phyloP scores from a whole-genome alignment of 2,797 vertebrate genomes.

The Acrossocheilus fasciatus region DNA sequence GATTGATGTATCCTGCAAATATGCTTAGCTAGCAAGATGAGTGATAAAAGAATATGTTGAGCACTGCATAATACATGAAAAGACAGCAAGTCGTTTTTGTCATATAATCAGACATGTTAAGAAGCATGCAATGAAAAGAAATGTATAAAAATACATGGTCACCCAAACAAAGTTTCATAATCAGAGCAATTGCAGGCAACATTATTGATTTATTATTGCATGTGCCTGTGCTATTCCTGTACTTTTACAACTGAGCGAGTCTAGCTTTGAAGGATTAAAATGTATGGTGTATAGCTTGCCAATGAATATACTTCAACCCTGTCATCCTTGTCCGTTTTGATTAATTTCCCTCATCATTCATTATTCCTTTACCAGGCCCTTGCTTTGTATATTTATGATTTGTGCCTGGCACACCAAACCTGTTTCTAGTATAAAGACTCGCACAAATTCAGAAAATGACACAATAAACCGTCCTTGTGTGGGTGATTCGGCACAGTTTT shows the following conservation, averaged over 20 bases:
- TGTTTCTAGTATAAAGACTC: constrained; percentile 11
- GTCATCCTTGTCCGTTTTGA: constrained; percentile 41
- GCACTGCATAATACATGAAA: constrained; percentile 9
- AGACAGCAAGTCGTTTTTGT: background rate
- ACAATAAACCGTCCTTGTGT: constrained; percentile 1
- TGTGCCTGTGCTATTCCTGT: constrained; percentile 14
- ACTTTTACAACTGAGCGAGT: constrained; percentile 16
- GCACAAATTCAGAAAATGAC: background rate
- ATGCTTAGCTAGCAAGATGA: constrained; percentile 31
- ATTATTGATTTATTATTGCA: constrained; percentile 27
- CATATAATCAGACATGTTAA: constrained; percentile 31
- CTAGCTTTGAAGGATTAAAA: constrained; percentile 41
- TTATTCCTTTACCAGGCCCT: constrained; percentile 12
- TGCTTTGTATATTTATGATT: constrained; percentile 35
- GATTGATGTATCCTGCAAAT: background rate
- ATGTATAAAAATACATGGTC: background rate
- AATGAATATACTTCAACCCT: constrained; percentile 33
- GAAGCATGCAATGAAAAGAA: constrained; percentile 16
- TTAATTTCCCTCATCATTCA: constrained; percentile 28
- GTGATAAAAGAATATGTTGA: constrained; percentile 21
- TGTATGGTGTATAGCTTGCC: constrained; percentile 17
- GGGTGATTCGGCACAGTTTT: background rate
- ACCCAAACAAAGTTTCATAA: background rate
- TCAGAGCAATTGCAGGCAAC: background rate
- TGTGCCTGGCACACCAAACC: constrained; percentile 10